These are phyloP conservation scores for Ceratosolen solmsi DNA, from an alignment of 1,140 invertebrate genomes.

Conservation along the genomic window DNA sequence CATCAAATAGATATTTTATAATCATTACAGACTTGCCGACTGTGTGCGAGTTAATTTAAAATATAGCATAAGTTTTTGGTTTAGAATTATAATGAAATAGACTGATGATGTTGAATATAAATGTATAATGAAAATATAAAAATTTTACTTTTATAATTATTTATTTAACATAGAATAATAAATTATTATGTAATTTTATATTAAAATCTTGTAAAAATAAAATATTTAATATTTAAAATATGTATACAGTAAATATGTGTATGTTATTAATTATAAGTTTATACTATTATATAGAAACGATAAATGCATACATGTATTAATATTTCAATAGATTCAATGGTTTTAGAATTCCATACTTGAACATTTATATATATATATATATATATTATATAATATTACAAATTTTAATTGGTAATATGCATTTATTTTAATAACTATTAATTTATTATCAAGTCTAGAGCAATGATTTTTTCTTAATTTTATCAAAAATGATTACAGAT, in stretches of 20 bases:
- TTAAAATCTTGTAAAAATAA: conserved; percentile 26
- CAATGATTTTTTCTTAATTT: too few relatives aligned
- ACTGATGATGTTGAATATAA: conserved; percentile 45
- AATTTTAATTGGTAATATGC: too few relatives aligned
- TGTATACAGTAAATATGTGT: neutral
- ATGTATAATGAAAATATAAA: conserved; percentile 35
- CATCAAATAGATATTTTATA: conserved; percentile 40
- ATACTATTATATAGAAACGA: neutral
- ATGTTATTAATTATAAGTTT: conserved; percentile 1
- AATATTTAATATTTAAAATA: conserved; percentile 17
- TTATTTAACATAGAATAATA: conserved; percentile 28
- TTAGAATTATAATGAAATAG: conserved; percentile 19
- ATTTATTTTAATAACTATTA: too few relatives aligned
- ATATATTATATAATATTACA: too few relatives aligned
- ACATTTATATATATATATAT: too few relatives aligned
- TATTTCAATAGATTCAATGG: too few relatives aligned
- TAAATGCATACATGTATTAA: neutral
- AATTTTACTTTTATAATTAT: conserved; percentile 27
- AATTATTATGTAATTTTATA: conserved; percentile 37
- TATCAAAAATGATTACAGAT: too few relatives aligned
- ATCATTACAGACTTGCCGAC: too few relatives aligned
- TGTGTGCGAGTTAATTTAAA: neutral
- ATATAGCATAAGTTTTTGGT: conserved; percentile 42
- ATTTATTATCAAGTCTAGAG: too few relatives aligned
- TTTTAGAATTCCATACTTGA: too few relatives aligned